Evolutionary conservation across 1,140 invertebrate species (phyloP).

Genomic region (Diachasma alloeum): DNA sequence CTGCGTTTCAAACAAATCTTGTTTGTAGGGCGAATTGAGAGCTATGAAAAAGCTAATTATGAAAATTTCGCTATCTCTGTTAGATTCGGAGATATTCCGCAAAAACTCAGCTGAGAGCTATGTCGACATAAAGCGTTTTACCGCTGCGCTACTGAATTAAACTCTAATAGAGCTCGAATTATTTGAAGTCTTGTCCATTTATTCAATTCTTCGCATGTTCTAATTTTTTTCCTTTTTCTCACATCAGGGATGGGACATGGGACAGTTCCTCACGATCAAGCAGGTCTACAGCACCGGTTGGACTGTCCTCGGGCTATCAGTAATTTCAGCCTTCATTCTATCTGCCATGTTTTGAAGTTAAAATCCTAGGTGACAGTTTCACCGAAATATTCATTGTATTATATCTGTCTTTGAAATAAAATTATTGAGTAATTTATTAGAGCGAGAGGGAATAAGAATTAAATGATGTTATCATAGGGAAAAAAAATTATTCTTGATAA

Average conservation of each 20-base stretch:
- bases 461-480: neutral
- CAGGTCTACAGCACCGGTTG: conserved; percentile 78
- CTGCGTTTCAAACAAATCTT: too few relatives aligned
- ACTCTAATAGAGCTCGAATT: too few relatives aligned
- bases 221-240: conserved; percentile 12
- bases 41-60: too few relatives aligned
- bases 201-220: neutral
- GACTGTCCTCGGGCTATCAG: conserved; percentile 65
- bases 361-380: neutral
- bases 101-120: too few relatives aligned
- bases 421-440: conserved; percentile 15
- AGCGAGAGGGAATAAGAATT: neutral
- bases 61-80: too few relatives aligned
- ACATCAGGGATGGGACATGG: conserved; percentile 73
- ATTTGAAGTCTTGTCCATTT: neutral
- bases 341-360: conserved; percentile 40
- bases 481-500: neutral
- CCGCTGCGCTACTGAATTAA: too few relatives aligned
- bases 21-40: too few relatives aligned
- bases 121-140: too few relatives aligned
- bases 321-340: conserved; percentile 47
- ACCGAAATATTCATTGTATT: neutral
- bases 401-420: neutral
- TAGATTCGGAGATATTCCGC: too few relatives aligned
- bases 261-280: conserved; percentile 74